Base-by-base conservation (phyloP, 2,888 invertebrate genomes). In the Rambutsinella grinnellia region DNA sequence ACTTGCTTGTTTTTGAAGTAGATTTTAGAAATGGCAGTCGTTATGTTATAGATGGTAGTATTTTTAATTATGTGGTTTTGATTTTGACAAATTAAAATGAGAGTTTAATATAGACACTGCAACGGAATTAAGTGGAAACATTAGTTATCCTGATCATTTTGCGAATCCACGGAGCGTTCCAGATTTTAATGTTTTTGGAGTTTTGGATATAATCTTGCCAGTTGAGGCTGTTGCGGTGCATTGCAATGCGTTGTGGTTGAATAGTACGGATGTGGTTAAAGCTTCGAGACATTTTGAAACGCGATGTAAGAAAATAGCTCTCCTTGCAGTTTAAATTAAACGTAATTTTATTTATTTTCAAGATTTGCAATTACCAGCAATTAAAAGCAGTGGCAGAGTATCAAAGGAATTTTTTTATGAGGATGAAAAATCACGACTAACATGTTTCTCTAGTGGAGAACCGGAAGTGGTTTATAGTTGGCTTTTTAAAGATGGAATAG, bases 121-220 rank as follows among this genome's bases (percentile, higher is more conserved):
- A n/a, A n/a, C n/a, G n/a, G n/a, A n/a, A n/a, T n/a, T n/a, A n/a
- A n/a, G n/a, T n/a, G n/a, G n/a, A n/a, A n/a, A n/a, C n/a, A n/a
- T n/a, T n/a, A n/a, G n/a, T n/a, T 44, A 47, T 46, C 47, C 56
- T 1, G 17, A 23, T n/a, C n/a, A n/a, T 2, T n/a, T 8, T 27
- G 60, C 60, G 21, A 47, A 47, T 27, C 53, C 63, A 2, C 2
- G 74, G 17, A 74, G 56, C 54, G 68, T 78, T 19, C 60, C 65
- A 5, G 74, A 78, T n/a, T 68, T 68, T 8, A 78, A 78, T 63
- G 36, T 69, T 8, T 3, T 78, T 36, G 78, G 67, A 26, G 46
- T 58, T 3, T 21, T 78, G 21, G 28, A 72, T 2, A 72, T 68
- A 13, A 49, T n/a, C 2, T 27, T 78, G 0, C 72, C 72, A 3